Evolutionary conservation across 1,140 invertebrate genomes (phyloP).

Genomic region (Papilio polytes): DNA sequence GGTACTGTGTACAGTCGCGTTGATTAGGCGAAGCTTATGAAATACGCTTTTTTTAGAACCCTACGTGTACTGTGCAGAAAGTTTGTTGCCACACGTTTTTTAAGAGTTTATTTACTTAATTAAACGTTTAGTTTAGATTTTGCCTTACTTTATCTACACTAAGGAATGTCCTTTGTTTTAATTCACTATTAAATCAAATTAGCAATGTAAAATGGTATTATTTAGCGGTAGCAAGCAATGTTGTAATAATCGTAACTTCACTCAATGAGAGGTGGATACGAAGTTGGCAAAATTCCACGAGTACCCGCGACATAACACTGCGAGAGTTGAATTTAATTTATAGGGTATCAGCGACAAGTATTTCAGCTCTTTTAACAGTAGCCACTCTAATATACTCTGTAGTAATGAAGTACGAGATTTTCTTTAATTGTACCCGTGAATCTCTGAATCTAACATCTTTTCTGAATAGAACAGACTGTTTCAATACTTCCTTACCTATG

Average conservation of each 20-base stretch:
- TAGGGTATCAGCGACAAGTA: slow-evolving; percentile 48
- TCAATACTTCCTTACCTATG: not conserved
- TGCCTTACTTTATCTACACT: no score
- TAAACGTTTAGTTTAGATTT: no score
- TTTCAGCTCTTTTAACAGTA: not conserved
- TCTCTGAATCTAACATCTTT: not conserved
- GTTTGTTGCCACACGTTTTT: no score
- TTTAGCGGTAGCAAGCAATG: not conserved
- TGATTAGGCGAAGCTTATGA: not conserved
- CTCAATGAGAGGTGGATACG: slow-evolving; percentile 47
- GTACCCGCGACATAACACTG: slow-evolving; percentile 48
- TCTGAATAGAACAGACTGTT: not conserved
- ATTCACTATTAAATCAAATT: not conserved
- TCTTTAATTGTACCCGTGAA: no score
- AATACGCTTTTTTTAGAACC: not conserved
- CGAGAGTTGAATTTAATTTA: slow-evolving; percentile 58
- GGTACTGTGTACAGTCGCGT: slow-evolving; percentile 5
- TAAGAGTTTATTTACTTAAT: no score
- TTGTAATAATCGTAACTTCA: slow-evolving; percentile 49
- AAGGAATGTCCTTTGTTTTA: no score
- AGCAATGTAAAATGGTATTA: slow-evolving; percentile 17
- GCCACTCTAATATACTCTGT: not conserved
- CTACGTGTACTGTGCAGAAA: no score
- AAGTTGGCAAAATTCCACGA: slow-evolving; percentile 56
- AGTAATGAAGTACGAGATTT: not conserved